Evolutionary conservation across 2,888 invertebrate genomes (phyloP).

Genomic region (Linnaemya tessellans): DNA sequence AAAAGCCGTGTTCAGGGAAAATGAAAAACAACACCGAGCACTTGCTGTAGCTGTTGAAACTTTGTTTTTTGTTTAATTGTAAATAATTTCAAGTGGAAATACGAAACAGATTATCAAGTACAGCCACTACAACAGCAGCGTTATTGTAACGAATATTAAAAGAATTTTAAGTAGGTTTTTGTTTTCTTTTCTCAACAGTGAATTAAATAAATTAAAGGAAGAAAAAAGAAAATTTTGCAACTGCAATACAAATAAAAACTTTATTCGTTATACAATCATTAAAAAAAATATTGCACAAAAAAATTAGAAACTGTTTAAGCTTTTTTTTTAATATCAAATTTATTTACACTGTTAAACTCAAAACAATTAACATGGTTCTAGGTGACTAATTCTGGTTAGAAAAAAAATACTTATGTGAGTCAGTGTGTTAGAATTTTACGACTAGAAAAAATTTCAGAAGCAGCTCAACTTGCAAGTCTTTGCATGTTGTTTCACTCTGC

Average conservation of each 20-base stretch:
- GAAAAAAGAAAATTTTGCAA: not conserved
- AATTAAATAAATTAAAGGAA: constrained; percentile 23
- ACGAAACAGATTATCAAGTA: constrained; percentile 56
- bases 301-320: too few species aligned
- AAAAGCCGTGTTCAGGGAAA: not conserved
- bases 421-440: too few species aligned
- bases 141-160: constrained; percentile 51
- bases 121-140: constrained; percentile 27
- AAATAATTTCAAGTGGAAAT: constrained; percentile 64
- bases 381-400: too few species aligned
- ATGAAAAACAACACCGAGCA: constrained; percentile 24
- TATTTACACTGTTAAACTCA: too few species aligned
- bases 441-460: too few species aligned
- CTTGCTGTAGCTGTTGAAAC: constrained; percentile 18
- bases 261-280: not conserved
- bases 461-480: too few species aligned
- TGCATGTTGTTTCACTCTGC: too few species aligned
- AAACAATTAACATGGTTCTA: too few species aligned
- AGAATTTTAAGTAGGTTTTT: constrained; percentile 31
- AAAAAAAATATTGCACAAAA: not conserved
- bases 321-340: too few species aligned
- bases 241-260: not conserved
- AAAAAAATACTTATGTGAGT: too few species aligned
- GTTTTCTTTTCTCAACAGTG: constrained; percentile 11
- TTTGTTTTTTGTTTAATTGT: constrained; percentile 38